Conservation (phyloP, 2,888 invertebrate genomes). For the Phrixothrix hirtus region DNA sequence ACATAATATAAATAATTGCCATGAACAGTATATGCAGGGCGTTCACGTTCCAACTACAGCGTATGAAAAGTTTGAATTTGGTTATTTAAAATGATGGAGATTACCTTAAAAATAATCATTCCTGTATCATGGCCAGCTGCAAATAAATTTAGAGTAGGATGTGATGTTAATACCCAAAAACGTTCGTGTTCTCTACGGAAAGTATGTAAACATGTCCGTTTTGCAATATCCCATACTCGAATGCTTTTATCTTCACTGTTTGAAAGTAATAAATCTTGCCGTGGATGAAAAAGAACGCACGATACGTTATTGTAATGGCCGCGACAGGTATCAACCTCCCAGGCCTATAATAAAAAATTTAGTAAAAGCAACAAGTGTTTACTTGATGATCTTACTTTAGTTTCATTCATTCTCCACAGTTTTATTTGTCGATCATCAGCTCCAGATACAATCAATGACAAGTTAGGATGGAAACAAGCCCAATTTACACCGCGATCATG, state of each 20-base stretch:
- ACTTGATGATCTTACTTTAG: conserved; percentile 66
- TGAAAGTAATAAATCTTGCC: conserved; percentile 93
- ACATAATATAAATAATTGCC: conserved; percentile 94
- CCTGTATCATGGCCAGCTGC: conserved; percentile 99
- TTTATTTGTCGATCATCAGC: conserved; percentile 99
- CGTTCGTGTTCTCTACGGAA: conserved; percentile 95
- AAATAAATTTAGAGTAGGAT: conserved; percentile 94
- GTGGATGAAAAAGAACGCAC: conserved; percentile 94
- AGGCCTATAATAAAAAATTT: conserved; percentile 67
- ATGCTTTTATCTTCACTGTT: conserved; percentile 98
- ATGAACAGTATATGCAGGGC: conserved; percentile 94
- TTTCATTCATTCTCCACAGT: conserved; percentile 97
- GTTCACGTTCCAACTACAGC: conserved; percentile 84
- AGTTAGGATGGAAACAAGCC: conserved; percentile 94
- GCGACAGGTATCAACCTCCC: conserved; percentile 99
- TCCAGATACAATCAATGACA: conserved; percentile 94
- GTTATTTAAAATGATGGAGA: not conserved
- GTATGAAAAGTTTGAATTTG: too few species aligned
- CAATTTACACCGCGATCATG: conserved; percentile 99
- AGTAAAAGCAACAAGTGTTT: not conserved
- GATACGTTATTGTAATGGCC: conserved; percentile 99
- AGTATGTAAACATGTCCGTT: conserved; percentile 87
- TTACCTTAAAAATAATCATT: conserved; percentile 82
- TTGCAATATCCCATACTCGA: conserved; percentile 98
- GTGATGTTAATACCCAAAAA: conserved; percentile 96